Evolutionary conservation across 1,140 invertebrate species (phyloP).

Genomic region (Thaumetopoea pityocampa): DNA sequence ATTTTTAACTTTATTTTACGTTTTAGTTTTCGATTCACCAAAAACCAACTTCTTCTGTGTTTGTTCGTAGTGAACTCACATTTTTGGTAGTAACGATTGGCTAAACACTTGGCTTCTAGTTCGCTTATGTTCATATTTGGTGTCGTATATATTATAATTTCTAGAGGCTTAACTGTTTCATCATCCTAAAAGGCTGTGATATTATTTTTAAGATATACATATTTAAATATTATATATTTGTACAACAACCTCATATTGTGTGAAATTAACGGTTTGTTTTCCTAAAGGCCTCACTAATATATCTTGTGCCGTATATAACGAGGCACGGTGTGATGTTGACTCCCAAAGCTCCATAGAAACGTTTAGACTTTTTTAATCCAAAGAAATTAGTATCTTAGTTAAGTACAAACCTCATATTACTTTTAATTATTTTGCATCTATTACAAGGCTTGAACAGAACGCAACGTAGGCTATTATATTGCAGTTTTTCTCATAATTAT

Average conservation of each 20-base stretch:
- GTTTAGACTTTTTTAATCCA: no score
- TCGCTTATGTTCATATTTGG: conserved; percentile 22
- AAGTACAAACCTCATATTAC: no score
- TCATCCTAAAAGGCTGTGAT: conserved; percentile 58
- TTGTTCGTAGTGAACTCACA: conserved; percentile 21
- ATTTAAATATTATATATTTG: conserved; percentile 20
- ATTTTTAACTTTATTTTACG: conserved; percentile 37
- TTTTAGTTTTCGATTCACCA: conserved; percentile 31
- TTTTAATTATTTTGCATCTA: no score
- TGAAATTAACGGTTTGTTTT: conserved; percentile 26
- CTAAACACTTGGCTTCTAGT: conserved; percentile 29
- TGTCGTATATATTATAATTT: conserved; percentile 28
- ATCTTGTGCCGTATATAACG: no score
- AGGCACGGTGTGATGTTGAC: no score
- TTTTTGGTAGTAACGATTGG: conserved; percentile 19
- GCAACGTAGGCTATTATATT: no score
- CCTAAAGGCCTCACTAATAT: conserved; percentile 20
- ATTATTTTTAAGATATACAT: conserved; percentile 55
- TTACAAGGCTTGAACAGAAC: no score
- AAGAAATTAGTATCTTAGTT: no score
- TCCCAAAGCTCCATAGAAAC: no score
- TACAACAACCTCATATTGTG: conserved; percentile 17
- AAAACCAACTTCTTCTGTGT: no score
- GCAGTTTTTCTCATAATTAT: conserved; percentile 4
- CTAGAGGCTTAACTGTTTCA: no score